Evolutionary conservation across 2,797 vertebrate species (phyloP), one percentile per base, ranked within the genome.

Genomic region (Thunnus albacares): DNA sequence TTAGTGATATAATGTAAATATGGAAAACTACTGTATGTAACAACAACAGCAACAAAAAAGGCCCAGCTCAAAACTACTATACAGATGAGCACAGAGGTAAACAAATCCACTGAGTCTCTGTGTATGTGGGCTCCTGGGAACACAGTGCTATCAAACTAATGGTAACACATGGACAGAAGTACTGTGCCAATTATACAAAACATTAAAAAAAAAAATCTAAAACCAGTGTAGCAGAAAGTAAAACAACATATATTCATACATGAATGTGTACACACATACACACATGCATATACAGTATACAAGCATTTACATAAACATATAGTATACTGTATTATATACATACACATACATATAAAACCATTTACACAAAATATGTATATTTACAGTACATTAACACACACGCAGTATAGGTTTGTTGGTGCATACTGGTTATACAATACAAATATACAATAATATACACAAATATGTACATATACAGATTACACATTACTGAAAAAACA

Each of bases 121-220:
- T 85, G 74, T 69, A 61, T 69, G 18, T 43, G 20, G 58, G 57
- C 78, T 75, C 51, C 22, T 26, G 71, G 58, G 72, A 75, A 35
- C 59, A 69, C 75, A 68, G 43, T 20, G 51, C 81, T 76, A 63
- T 88, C 86, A 87, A 53, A 68, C 66, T 80, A 80, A 82, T 74
- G 38, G 38, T 75, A 80, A 80, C 59, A 65, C 76, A 78, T 53
- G 12, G 33, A 53, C 53, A 43, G 20, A 57, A 51, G 47, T 77
- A 69, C 47, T 41, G 22, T 51, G 68, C 65, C 65, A 89, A 80
- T 88, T 85, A 63, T 1, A 6, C 30, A 75, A 59, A 70, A 78
- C 24, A 76, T 71, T 58, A 38, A 80, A 70, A 38, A 59, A 59
- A 43, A 11, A 52, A 41, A 49, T 62, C 52, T 30, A 18, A 71